A percentile compares a stretch with the other conserved stretches of the same genome.
phyloP scores from a whole-genome alignment of 2,113 vertebrate species.

The Melanerpes formicivorus region DNA sequence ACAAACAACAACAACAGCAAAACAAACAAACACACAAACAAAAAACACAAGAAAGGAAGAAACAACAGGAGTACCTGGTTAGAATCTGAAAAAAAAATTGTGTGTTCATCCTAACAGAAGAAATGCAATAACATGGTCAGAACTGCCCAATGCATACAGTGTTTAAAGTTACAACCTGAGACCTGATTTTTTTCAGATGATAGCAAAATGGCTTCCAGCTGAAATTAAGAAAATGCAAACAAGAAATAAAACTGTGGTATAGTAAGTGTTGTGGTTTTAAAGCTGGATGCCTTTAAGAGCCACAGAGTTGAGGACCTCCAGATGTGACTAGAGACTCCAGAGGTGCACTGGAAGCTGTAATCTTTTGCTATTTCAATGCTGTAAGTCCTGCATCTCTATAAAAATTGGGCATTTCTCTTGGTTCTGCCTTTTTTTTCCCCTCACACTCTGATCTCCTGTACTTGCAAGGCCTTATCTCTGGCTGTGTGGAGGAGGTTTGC shows the following conservation, averaged over 20 bases:
- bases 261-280: too few species aligned
- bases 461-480: too few species aligned
- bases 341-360: too few species aligned
- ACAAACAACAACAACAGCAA: not conserved
- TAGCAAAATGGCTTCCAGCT: not conserved
- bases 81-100: not conserved
- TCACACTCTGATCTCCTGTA: too few species aligned
- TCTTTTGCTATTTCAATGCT: too few species aligned
- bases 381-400: too few species aligned
- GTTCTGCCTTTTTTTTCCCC: too few species aligned
- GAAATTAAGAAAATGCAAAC: not conserved
- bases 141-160: not conserved
- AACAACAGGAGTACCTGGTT: not conserved
- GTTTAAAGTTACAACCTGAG: not conserved
- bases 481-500: too few species aligned
- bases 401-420: too few species aligned
- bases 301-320: too few species aligned
- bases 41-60: not conserved
- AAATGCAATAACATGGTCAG: not conserved
- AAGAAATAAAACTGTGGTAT: not conserved
- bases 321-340: too few species aligned
- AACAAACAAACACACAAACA: not conserved
- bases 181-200: not conserved
- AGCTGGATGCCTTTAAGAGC: too few species aligned
- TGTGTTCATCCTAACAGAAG: not conserved